Percentiles rank a stretch among this genome's conserved stretches.
phyloP scores from a whole-genome alignment of 2,888 invertebrate genomes.

The Xylophagus ater region DNA sequence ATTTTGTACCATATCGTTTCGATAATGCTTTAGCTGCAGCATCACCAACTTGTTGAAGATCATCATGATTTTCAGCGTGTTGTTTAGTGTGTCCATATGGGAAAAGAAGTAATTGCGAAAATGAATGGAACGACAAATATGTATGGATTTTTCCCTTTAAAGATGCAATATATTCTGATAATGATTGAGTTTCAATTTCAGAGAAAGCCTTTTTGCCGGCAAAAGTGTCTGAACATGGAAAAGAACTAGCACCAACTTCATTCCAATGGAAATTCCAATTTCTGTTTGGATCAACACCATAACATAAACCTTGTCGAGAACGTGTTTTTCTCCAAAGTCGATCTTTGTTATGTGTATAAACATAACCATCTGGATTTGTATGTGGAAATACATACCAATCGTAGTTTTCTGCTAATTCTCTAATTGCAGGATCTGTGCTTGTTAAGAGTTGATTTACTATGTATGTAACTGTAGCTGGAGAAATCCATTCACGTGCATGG shows the following conservation, averaged over 20 bases:
- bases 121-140: conserved; percentile 60
- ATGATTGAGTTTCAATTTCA: conserved; percentile 46
- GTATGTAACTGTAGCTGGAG: conserved; percentile 50
- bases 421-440: conserved; percentile 41
- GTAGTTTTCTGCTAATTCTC: conserved; percentile 46
- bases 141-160: conserved; percentile 42
- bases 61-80: conserved; percentile 42
- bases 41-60: no score
- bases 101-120: conserved; percentile 50
- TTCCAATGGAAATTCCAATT: conserved; percentile 58
- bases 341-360: conserved; percentile 47
- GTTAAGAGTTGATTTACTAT: conserved; percentile 54
- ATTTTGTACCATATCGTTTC: conserved; percentile 44
- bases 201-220: conserved; percentile 54
- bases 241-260: conserved; percentile 31
- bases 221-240: conserved; percentile 47
- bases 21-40: no score
- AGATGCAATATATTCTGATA: conserved; percentile 43
- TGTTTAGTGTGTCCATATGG: conserved; percentile 52
- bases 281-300: conserved; percentile 58
- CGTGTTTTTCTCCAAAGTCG: conserved; percentile 63
- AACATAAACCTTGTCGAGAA: conserved; percentile 35
- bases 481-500: conserved; percentile 53
- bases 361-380: conserved; percentile 56
- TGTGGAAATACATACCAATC: conserved; percentile 61